A percentile compares a stretch with the other conserved stretches of the same genome.
Conservation (phyloP, 92 coral and sea anemone genomes). For the Heliopora coerulea region DNA sequence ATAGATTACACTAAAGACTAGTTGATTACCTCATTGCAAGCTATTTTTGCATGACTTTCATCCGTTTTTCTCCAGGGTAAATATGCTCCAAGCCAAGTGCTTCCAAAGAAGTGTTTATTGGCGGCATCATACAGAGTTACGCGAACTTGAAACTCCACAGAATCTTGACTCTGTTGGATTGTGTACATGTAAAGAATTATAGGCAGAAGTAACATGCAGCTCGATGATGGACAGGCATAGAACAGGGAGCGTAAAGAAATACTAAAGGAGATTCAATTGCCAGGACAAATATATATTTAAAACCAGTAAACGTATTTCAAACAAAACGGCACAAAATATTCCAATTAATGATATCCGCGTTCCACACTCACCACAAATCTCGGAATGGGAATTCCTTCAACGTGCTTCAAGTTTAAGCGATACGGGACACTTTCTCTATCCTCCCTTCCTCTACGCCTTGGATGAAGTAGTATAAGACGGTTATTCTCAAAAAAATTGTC, state of each 20-base stretch:
- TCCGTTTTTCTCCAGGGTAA: slow-evolving; percentile 53
- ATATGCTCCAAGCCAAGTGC: slow-evolving; percentile 97
- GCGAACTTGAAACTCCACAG: slow-evolving; percentile 84
- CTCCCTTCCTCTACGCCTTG: slow-evolving; percentile 63
- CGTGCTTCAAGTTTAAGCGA: slow-evolving; percentile 68
- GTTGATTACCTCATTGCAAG: slow-evolving; percentile 95
- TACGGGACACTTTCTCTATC: slow-evolving; percentile 66
- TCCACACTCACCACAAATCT: slow-evolving; percentile 60
- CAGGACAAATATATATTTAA: too few species aligned
- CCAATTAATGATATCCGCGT: too few species aligned
- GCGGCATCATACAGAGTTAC: slow-evolving; percentile 89
- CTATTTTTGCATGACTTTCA: slow-evolving; percentile 60
- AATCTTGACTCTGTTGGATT: slow-evolving; percentile 40
- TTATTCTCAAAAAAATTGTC: slow-evolving; percentile 90
- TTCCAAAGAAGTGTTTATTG: slow-evolving; percentile 86
- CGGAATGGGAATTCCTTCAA: slow-evolving; percentile 80
- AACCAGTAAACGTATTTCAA: too few species aligned
- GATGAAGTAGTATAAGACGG: slow-evolving; percentile 79
- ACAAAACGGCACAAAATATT: too few species aligned
- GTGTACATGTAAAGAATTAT: too few species aligned
- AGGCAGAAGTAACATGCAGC: too few species aligned
- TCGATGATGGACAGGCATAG: too few species aligned
- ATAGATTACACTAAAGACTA: too few species aligned
- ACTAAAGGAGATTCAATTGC: too few species aligned
- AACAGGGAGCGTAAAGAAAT: too few species aligned